phyloP scores from a whole-genome alignment of 1,140 invertebrate species.

The Rhyzopertha dominica region DNA sequence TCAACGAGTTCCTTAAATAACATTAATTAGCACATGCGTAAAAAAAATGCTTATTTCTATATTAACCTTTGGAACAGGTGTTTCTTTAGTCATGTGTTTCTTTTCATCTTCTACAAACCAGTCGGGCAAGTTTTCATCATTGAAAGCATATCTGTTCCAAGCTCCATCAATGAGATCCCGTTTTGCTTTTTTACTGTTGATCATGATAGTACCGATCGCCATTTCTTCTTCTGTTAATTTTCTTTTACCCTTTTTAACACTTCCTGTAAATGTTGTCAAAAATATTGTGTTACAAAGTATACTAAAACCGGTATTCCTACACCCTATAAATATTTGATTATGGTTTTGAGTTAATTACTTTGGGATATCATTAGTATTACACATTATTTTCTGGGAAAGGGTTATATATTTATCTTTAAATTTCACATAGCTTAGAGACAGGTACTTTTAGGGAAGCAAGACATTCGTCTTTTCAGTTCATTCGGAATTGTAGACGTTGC shows the following conservation, averaged over 20 bases:
- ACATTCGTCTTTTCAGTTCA: too few species aligned
- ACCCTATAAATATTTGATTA: constrained; percentile 33
- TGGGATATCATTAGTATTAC: too few species aligned
- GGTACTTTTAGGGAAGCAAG: too few species aligned
- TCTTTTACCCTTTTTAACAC: constrained; percentile 52
- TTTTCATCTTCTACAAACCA: constrained; percentile 97
- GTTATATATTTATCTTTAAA: too few species aligned
- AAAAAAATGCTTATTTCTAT: neutral
- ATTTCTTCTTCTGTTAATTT: constrained; percentile 82
- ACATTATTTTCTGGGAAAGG: too few species aligned
- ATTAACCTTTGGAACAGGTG: constrained; percentile 70
- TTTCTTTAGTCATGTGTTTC: constrained; percentile 76
- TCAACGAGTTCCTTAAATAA: constrained; percentile 56
- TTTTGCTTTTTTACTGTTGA: constrained; percentile 78
- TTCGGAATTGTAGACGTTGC: too few species aligned
- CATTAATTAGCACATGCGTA: constrained; percentile 8
- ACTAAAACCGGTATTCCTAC: too few species aligned
- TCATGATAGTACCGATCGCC: constrained; percentile 79
- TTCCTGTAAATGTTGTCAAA: neutral
- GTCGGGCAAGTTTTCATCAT: constrained; percentile 85
- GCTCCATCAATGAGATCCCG: constrained; percentile 80
- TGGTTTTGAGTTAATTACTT: too few species aligned
- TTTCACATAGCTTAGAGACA: too few species aligned
- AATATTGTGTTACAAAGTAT: neutral
- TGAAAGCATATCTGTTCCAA: constrained; percentile 87